Percentiles rank a stretch among this genome's conserved stretches.
Conservation (phyloP, 2,113 vertebrate genomes). For the Aepyceros melampus region DNA sequence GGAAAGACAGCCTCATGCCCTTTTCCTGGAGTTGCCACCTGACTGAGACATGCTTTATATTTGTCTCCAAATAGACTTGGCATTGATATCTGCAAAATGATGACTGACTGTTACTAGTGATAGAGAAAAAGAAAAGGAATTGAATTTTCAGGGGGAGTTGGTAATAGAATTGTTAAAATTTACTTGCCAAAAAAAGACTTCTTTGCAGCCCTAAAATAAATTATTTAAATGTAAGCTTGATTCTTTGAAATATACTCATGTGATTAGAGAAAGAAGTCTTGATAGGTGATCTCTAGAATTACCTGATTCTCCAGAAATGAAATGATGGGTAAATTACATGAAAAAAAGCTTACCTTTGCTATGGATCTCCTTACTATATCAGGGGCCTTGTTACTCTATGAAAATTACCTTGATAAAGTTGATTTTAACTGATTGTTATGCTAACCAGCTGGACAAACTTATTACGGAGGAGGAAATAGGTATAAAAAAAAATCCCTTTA, state of each 20-base stretch:
- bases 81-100: background rate
- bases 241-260: background rate
- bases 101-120: background rate
- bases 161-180: slow-evolving; percentile 1
- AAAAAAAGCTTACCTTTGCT: background rate
- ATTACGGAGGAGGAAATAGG: background rate
- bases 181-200: background rate
- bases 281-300: background rate
- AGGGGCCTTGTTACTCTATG: background rate
- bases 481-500: slow-evolving; percentile 19
- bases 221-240: background rate
- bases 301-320: background rate
- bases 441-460: background rate
- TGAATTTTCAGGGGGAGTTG: background rate
- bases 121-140: background rate
- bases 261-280: background rate
- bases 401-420: slow-evolving; percentile 15
- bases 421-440: slow-evolving; percentile 30
- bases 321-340: background rate
- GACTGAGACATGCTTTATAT: background rate
- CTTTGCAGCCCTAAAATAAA: background rate
- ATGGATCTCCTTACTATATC: background rate
- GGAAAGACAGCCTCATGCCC: background rate
- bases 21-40: background rate
- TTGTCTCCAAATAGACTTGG: background rate